Evolutionary conservation across 2,888 invertebrate species (phyloP), one percentile per base, ranked within the genome.

Genomic region (Coleophora flavipennella): DNA sequence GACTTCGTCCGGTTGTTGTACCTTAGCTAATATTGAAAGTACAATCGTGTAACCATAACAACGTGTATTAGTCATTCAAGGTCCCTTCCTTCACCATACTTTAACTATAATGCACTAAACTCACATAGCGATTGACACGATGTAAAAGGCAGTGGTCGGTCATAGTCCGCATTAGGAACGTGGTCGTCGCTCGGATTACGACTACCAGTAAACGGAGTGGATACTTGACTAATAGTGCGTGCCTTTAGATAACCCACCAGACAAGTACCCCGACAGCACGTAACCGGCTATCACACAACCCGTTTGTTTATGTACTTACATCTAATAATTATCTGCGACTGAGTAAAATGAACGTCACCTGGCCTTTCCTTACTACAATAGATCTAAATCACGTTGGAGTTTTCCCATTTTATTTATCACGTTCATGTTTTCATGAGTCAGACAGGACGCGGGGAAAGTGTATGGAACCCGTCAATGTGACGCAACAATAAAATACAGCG

Each of bases 401-500:
- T 64, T 69, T 68, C 63, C 63, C 66, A 61, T 53, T 63, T 35
- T 63, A 62, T 53, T 50, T 51, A 56, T 62, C 57, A 62, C 62
- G 52, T 60, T 48, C 53, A 59, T 74, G 73, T 74, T 62, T 75
- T 75, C 59, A 63, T 40, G 57, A 55, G 60, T 40, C 58, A 55
- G 60, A 67, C 64, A 64, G 70, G 67, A 75, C 67, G 70, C 62
- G 66, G 77, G 75, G 83, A 84, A 83, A 83, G 83, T 71, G 62
- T 61, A 20, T 20, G 20, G 20, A 69, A 62, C 65, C 67, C 64
- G 67, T 65, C 56, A 65, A 66, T 57, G 63, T 79, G 81, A 80
- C 70, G 79, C 71, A 81, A 81, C 78, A 74, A 77, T 81, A 70
- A 78, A 79, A 78, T 20, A 74, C 70, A 71, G 63, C 65, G 59